Evolutionary conservation across 2,113 vertebrate genomes (phyloP).

Genomic region (Hemiprocne comata): DNA sequence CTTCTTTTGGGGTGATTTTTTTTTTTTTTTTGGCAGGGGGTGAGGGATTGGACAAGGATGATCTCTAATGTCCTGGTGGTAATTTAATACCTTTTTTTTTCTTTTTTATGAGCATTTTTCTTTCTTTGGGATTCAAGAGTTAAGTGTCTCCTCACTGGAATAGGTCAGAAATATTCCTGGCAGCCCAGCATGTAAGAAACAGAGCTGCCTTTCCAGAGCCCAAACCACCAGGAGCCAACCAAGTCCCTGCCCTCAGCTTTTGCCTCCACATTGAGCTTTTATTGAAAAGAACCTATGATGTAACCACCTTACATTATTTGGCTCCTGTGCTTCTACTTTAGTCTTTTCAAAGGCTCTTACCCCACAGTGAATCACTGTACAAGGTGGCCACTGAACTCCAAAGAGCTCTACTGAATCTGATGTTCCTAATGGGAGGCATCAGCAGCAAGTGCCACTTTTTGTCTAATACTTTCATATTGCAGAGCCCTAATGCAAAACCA

Average conservation of each 20-base stretch:
- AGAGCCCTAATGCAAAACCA: background rate
- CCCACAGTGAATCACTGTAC: accelerated
- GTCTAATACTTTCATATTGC: background rate
- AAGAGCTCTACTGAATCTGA: background rate
- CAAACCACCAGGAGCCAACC: background rate
- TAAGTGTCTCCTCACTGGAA: background rate
- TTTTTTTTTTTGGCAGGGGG: background rate
- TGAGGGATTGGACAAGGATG: background rate
- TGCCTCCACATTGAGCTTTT: background rate
- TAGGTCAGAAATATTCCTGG: background rate
- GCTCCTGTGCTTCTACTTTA: background rate
- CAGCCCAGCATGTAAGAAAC: background rate
- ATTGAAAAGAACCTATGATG: background rate
- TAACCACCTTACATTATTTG: background rate
- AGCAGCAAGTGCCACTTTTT: background rate
- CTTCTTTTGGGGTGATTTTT: accelerated
- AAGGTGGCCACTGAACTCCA: background rate
- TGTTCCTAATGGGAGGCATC: background rate
- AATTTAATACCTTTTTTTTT: background rate
- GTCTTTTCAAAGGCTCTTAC: background rate
- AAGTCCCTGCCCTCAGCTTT: background rate
- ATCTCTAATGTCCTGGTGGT: background rate
- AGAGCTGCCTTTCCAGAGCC: background rate
- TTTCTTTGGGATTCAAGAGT: background rate
- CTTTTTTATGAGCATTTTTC: background rate